A percentile compares a stretch with the other conserved stretches of the same genome.
These are phyloP conservation scores for Cuniculus paca DNA, from an alignment of 2,797 vertebrate genomes.

Conservation along the genomic window DNA sequence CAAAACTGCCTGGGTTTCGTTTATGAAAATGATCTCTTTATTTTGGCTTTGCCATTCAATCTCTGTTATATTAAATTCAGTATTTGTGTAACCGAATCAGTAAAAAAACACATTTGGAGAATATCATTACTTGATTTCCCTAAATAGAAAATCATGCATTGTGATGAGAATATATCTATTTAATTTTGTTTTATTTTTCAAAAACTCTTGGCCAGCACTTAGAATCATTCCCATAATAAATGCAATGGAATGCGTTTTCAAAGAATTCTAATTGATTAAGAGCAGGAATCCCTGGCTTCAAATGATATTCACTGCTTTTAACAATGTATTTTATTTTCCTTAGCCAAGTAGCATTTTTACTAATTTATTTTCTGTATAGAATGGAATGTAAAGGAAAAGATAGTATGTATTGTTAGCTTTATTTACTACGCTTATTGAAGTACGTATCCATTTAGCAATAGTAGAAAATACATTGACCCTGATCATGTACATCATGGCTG, in stretches of 20 bases:
- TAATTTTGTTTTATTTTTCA: conserved; percentile 6
- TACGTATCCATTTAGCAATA: background rate
- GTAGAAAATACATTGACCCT: background rate
- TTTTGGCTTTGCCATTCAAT: conserved; percentile 50
- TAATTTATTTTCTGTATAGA: conserved; percentile 42
- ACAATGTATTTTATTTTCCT: conserved; percentile 41
- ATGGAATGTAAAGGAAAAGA: background rate
- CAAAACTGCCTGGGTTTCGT: conserved; percentile 32
- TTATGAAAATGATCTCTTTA: conserved; percentile 50
- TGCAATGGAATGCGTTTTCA: conserved; percentile 23
- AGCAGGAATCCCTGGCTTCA: conserved; percentile 3
- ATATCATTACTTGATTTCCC: conserved; percentile 46
- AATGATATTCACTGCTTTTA: conserved; percentile 4
- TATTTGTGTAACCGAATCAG: conserved; percentile 66
- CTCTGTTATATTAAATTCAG: conserved; percentile 55
- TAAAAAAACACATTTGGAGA: conserved; percentile 45
- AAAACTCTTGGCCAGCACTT: conserved; percentile 28
- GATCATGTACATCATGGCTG: background rate
- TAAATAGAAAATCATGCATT: conserved; percentile 48
- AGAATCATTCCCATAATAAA: conserved; percentile 64
- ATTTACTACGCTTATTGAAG: background rate
- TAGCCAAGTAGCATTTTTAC: conserved; percentile 51
- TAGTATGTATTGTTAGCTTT: conserved; percentile 38
- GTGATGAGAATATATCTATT: conserved; percentile 51
- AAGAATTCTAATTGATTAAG: conserved; percentile 16